These are phyloP conservation scores for Gallinago solitaria DNA, from an alignment of 2,797 vertebrate genomes.

Conservation along the genomic window DNA sequence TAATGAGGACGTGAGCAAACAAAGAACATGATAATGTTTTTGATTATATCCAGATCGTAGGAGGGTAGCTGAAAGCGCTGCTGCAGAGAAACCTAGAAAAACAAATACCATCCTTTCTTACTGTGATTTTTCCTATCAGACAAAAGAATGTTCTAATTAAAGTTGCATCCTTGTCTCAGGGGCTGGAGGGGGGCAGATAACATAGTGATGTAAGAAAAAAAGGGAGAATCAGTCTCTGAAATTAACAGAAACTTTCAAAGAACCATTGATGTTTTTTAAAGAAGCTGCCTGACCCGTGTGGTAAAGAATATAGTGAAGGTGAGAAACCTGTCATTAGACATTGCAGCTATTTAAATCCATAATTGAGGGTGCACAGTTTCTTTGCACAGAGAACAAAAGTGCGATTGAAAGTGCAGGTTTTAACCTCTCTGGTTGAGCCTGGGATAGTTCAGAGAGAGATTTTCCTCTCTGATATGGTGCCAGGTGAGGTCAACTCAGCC, in stretches of 20 bases:
- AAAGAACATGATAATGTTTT: constrained; percentile 12
- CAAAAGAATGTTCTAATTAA: constrained; percentile 25
- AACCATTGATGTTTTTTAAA: neutral
- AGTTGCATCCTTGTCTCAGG: neutral
- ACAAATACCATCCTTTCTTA: neutral
- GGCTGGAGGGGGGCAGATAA: neutral
- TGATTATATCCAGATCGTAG: constrained; percentile 27
- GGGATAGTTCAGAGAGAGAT: neutral
- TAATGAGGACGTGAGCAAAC: constrained; percentile 49
- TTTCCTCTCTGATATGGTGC: neutral
- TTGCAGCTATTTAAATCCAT: constrained; percentile 22
- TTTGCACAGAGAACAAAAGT: neutral
- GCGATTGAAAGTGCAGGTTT: neutral
- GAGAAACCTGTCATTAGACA: constrained; percentile 4
- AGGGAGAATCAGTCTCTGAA: neutral
- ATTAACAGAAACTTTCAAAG: constrained; percentile 25
- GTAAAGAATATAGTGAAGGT: constrained; percentile 6
- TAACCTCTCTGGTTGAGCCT: neutral
- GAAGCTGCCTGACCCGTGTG: neutral
- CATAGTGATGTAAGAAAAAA: neutral
- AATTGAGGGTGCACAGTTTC: neutral
- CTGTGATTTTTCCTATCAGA: neutral
- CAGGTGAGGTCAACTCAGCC: neutral
- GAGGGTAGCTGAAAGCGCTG: neutral
- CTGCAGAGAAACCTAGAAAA: neutral